Percentiles rank a stretch among this genome's conserved stretches.
phyloP scores from a whole-genome alignment of 1,140 invertebrate genomes.

The Tenebrio molitor region DNA sequence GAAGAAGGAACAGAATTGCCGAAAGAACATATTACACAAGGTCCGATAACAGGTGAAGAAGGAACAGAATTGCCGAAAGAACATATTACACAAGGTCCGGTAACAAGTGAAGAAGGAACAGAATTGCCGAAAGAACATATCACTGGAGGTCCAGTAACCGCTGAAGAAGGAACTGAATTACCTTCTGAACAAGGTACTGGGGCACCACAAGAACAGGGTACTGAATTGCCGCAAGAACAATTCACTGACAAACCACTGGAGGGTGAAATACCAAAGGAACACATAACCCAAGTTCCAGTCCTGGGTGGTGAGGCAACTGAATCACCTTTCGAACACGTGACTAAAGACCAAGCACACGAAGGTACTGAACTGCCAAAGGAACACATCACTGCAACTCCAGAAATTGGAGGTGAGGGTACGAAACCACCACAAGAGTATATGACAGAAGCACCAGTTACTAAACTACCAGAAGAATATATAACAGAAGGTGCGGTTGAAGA shows the following conservation, averaged over 20 bases:
- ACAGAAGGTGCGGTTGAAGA: background rate
- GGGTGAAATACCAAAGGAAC: conserved; percentile 5
- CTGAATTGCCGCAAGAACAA: conserved; percentile 20
- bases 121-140: conserved; percentile 30
- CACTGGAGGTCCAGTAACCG: conserved; percentile 33
- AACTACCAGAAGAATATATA: conserved; percentile 2
- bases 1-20: conserved; percentile 44
- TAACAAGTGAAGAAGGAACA: conserved; percentile 18
- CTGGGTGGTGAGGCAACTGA: conserved; percentile 29
- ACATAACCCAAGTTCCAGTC: conserved; percentile 20
- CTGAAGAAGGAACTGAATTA: background rate
- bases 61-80: conserved; percentile 41
- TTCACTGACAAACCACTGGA: background rate
- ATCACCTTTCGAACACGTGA: conserved; percentile 12
- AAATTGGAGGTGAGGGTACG: conserved; percentile 12
- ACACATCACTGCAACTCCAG: conserved; percentile 26
- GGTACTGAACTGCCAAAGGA: conserved; percentile 22
- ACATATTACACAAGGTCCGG: conserved; percentile 32
- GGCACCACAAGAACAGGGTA: conserved; percentile 30
- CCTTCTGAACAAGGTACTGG: background rate
- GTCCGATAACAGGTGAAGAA: conserved; percentile 44
- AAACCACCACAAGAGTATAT: background rate
- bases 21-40: background rate
- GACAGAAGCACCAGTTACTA: conserved; percentile 3
- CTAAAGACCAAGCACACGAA: no score